Conservation (phyloP, 2,113 vertebrate genomes). For the Cichladusa arquata region DNA sequence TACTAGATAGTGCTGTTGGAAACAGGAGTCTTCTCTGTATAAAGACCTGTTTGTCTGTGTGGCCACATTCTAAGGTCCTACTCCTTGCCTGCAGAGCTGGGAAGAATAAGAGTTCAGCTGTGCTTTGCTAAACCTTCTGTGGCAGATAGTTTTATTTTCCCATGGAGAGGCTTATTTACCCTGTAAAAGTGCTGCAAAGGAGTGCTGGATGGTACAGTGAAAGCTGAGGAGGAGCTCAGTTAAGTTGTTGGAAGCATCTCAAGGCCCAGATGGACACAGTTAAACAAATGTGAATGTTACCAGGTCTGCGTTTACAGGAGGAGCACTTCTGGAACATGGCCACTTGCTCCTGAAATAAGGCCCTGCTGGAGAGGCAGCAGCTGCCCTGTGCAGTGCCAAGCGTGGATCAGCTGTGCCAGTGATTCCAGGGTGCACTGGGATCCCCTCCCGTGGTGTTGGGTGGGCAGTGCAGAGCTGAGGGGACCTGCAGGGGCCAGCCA, state of each 20-base stretch:
- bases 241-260: not conserved
- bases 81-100: not conserved
- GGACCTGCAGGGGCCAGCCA: not conserved
- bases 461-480: fast-evolving
- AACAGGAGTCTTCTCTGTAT: not conserved
- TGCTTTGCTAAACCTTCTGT: not conserved
- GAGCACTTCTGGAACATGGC: not conserved
- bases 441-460: fast-evolving
- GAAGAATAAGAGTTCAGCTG: not conserved
- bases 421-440: fast-evolving
- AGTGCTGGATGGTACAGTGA: not conserved
- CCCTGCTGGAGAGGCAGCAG: not conserved
- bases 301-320: not conserved
- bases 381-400: not conserved
- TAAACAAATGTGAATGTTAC: not conserved
- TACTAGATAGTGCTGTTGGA: not conserved
- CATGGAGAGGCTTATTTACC: not conserved
- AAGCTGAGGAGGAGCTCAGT: not conserved
- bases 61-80: not conserved
- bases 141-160: not conserved
- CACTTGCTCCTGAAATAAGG: not conserved
- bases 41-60: not conserved
- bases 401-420: fast-evolving
- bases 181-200: not conserved
- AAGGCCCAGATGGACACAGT: not conserved